Base-by-base conservation (phyloP, 2,113 vertebrate genomes). In the Limnothrissa miodon region DNA sequence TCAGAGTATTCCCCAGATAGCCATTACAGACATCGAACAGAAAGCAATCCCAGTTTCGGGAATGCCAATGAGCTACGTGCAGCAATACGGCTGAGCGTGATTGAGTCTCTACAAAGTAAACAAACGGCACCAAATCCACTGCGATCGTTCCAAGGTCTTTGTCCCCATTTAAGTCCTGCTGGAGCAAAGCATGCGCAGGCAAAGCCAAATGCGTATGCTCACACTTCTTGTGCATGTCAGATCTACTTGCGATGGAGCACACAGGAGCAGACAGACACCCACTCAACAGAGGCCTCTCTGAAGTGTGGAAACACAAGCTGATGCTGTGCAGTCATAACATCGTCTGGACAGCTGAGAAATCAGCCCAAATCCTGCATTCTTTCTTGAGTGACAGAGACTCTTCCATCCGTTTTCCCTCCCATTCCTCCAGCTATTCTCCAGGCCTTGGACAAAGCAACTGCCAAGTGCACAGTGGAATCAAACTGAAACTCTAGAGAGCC, bases 141-240 rank as follows among this genome's bases (percentile, higher is more conserved):
- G 13, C 15, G 33, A 74, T 74, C 29, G 29, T 74, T 74, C 66
- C 66, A 74, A 36, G 29, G 66, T 74, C 66, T 33, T 74, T 29
- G 29, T 74, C 33, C 66, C 33, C 66, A 74, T 74, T 29, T 74
- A 74, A 74, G 66, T 36, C 66, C 0, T 36, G 66, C 33, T 74
- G 66, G 66, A 74, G 36, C 66, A 74, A 74, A 74, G 66, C 36
- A 2, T 74, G 10, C 29, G 15, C 48, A 53, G 78, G 70, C 82
- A 88, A 81, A 10, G 83, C 78, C 59, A 78, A 88, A 79, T 78
- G 29, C 53, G 74, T 79, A 59, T 84, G 51, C 82, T 84, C 83
- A 81, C 81, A 82, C 45, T 83, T 81, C 78, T 82, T 82, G 80
- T 81, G 83, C 70, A 84, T 81, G 81, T 83, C 81, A 86, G 46